These are phyloP conservation scores for Chiridota heheva DNA, from an alignment of 35 echinoderm and acorn worm species.

Conservation along the genomic window DNA sequence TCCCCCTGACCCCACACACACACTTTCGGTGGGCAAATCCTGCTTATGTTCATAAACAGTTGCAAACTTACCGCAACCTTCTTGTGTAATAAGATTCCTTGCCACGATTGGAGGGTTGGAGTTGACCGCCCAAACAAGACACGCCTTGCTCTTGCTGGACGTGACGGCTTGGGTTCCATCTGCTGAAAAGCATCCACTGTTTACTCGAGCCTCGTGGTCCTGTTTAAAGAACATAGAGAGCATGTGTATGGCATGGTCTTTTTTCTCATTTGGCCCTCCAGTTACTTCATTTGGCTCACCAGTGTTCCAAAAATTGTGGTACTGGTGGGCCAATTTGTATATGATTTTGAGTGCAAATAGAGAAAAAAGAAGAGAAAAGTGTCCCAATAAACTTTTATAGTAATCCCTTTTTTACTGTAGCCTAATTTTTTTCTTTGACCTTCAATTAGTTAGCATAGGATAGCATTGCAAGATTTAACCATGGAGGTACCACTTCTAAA, in stretches of 20 bases:
- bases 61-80: conserved; percentile 56
- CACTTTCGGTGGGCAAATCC: too few relatives aligned
- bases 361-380: not conserved
- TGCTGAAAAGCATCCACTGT: conserved; percentile 42
- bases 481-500: too few relatives aligned
- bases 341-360: not conserved
- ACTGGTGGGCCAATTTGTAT: too few relatives aligned
- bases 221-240: too few relatives aligned
- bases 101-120: conserved; percentile 50
- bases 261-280: not conserved
- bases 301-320: too few relatives aligned
- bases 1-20: too few relatives aligned
- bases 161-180: conserved; percentile 75
- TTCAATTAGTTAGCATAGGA: too few relatives aligned
- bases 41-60: too few relatives aligned
- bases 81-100: not conserved
- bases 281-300: not conserved
- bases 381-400: too few relatives aligned
- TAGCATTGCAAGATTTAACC: too few relatives aligned
- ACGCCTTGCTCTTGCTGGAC: conserved; percentile 16
- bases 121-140: conserved; percentile 52
- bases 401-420: too few relatives aligned
- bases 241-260: not conserved
- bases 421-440: too few relatives aligned
- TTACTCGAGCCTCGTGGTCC: conserved; percentile 46